Percentiles rank a stretch among this genome's conserved stretches.
These are phyloP conservation scores for Poecile montanus DNA, from an alignment of 2,797 vertebrate species.

Conservation along the genomic window DNA sequence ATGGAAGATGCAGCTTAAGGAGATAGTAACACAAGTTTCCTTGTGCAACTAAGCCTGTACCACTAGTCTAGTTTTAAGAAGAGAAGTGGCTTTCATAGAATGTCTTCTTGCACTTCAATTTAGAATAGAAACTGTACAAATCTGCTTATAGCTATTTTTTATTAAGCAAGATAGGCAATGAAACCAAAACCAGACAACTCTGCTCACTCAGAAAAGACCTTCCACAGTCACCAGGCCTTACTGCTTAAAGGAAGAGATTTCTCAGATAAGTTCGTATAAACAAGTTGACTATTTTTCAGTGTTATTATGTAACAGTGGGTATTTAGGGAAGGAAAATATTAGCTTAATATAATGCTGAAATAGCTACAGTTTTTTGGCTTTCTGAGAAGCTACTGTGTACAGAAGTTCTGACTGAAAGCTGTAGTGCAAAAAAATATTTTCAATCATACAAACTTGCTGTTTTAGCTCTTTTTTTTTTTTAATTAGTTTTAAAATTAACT, in stretches of 20 bases:
- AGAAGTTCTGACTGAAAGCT: neutral
- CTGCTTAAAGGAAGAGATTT: neutral
- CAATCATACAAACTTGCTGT: neutral
- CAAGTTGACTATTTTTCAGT: neutral
- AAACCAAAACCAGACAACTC: neutral
- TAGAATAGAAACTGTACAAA: neutral
- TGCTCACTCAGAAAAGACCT: neutral
- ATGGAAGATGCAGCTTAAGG: neutral
- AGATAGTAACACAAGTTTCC: neutral
- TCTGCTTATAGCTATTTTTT: neutral
- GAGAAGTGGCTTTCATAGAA: neutral
- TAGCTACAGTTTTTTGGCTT: slow-evolving; percentile 10
- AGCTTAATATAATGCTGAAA: slow-evolving; percentile 26
- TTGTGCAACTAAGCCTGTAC: neutral
- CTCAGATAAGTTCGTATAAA: neutral
- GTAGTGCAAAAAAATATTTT: neutral
- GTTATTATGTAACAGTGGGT: neutral
- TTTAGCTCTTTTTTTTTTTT: neutral
- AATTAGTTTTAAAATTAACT: too few relatives aligned
- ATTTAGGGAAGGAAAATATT: slow-evolving; percentile 25
- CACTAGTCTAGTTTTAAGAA: neutral
- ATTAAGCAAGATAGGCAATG: neutral
- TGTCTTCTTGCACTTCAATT: neutral
- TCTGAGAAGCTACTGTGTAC: neutral
- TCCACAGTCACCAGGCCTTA: neutral